A percentile compares a stretch with the other conserved stretches of the same genome.
Evolutionary conservation across 2,113 vertebrate genomes (phyloP).

Genomic region (Stigmatopora argus): DNA sequence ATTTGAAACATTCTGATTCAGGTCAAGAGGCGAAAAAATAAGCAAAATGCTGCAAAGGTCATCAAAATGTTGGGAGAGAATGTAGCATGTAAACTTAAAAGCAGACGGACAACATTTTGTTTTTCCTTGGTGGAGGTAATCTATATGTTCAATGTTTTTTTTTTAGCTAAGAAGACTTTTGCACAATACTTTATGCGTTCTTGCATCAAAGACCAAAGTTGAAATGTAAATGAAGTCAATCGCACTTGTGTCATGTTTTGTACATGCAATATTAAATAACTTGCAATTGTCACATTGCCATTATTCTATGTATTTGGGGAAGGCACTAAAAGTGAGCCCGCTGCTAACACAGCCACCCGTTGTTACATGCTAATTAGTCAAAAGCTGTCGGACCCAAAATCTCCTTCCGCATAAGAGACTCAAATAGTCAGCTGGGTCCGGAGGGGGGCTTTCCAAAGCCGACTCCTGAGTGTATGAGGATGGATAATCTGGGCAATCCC

Average conservation of each 20-base stretch:
- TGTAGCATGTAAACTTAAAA: background rate
- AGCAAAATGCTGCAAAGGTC: background rate
- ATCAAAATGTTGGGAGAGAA: background rate
- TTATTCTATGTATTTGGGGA: constrained; percentile 15
- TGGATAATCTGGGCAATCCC: constrained; percentile 73
- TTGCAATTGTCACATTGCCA: constrained; percentile 17
- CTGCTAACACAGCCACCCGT: constrained; percentile 47
- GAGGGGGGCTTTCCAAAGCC: constrained; percentile 58
- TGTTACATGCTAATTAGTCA: constrained; percentile 73
- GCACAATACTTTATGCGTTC: background rate
- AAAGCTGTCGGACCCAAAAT: constrained; percentile 72
- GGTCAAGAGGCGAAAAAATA: background rate
- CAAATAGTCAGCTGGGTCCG: constrained; percentile 47
- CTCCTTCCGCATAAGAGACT: constrained; percentile 59
- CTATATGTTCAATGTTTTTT: background rate
- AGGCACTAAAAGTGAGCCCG: constrained; percentile 67
- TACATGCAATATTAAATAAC: constrained; percentile 34
- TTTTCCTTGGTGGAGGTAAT: background rate
- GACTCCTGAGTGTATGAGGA: constrained; percentile 65
- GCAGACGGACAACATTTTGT: background rate
- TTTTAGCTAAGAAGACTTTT: constrained; percentile 9
- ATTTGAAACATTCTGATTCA: background rate
- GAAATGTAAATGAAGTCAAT: constrained; percentile 15
- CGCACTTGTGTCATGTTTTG: constrained; percentile 26
- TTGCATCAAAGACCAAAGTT: constrained; percentile 17